Evolutionary conservation across 2,113 vertebrate genomes (phyloP).

Genomic region (Mohoua ochrocephala): DNA sequence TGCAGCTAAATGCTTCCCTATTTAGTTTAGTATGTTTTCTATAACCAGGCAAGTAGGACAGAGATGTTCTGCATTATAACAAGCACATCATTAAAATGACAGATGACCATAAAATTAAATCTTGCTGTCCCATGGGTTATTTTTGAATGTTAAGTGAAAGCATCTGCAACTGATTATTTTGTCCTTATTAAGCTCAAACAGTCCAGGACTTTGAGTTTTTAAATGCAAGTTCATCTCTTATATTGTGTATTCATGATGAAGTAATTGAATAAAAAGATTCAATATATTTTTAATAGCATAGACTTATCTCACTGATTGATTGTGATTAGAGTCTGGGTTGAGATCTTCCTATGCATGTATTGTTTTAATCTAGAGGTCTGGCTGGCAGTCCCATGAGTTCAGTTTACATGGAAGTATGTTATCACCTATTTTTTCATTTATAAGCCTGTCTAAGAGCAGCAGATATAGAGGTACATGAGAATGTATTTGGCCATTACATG

Average conservation of each 20-base stretch:
- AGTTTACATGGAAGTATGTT: background rate
- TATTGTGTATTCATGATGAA: background rate
- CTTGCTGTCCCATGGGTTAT: background rate
- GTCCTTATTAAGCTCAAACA: slow-evolving; percentile 31
- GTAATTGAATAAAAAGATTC: background rate
- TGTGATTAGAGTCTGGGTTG: background rate
- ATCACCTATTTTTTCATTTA: background rate
- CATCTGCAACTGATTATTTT: slow-evolving; percentile 42
- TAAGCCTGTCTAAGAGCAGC: background rate
- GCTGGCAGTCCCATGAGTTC: background rate
- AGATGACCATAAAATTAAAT: slow-evolving; percentile 57
- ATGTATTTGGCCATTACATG: background rate
- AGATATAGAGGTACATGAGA: background rate
- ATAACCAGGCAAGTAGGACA: background rate
- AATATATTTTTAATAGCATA: background rate
- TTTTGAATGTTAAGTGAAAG: slow-evolving; percentile 41
- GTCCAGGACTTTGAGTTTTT: background rate
- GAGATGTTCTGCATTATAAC: slow-evolving; percentile 41
- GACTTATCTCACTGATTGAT: background rate
- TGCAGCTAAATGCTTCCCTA: background rate
- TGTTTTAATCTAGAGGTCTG: background rate
- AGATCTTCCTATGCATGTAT: background rate
- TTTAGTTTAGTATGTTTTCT: slow-evolving; percentile 17
- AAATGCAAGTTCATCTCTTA: slow-evolving; percentile 17
- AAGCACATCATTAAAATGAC: slow-evolving; percentile 38